Base-by-base conservation (phyloP, 2,797 vertebrate species). In the Lutjanus argentimaculatus region DNA sequence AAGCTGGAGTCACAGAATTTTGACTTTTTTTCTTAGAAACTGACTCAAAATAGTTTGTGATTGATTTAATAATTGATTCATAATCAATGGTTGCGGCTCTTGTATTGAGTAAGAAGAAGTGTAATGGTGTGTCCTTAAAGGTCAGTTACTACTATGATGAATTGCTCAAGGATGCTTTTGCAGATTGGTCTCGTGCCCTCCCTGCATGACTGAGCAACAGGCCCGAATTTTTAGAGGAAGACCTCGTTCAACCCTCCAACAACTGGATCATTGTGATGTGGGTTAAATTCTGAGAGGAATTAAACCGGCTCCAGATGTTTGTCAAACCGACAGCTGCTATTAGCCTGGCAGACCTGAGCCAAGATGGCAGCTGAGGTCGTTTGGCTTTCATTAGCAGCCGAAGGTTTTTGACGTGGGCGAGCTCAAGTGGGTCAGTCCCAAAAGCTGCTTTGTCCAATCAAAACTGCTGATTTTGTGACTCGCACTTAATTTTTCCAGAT, bases 301-400 rank as follows among this genome's bases (percentile, higher is more conserved):
- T 77, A 90, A 92, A 90, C 71, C 25, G 59, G 21, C 79, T 88
- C 91, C 93, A 94, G 89, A 92, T 92, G 91, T 91, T 88, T 83
- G 66, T 62, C 6, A 49, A 66, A 68, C 65, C 17, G 30, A 82
- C 92, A 91, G 90, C 87, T 91, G 90, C 80, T 67, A 11, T 81
- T 71, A 15, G 68, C 30, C 56, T 11, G 58, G 68, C 74, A 61
- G 74, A 71, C 68, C 62, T 48, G 77, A 80, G 81, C 82, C 80
- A 72, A 80, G 77, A 83, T 84, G 83, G 80, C 30, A 79, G 85
- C 69, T 21, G 56, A 43, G 69, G 70, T 72, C n/a, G 19, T 46
- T 62, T 75, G 85, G 83, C 69, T 86, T 78, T 75, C 76, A 84
- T 91, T 77, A 83, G 73, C 57, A 42, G 45, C 55, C 4, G 7